These are phyloP conservation scores for Rhimphoctona megacephalus DNA, from an alignment of 2,888 invertebrate species.

Conservation along the genomic window DNA sequence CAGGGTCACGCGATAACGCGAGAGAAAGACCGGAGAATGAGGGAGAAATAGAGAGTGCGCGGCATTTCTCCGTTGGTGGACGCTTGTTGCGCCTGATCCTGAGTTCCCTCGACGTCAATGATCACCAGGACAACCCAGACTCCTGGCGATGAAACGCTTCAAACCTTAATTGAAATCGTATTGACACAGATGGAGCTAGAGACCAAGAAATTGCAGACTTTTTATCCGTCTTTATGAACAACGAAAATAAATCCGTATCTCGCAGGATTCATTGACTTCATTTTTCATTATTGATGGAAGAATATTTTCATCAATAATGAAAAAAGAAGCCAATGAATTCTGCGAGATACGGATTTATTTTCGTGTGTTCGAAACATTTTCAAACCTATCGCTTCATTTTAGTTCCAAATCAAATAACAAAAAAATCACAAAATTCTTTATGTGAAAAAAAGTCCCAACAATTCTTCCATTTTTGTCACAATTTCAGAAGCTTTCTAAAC, in stretches of 20 bases:
- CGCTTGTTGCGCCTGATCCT: constrained; percentile 54
- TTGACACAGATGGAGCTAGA: constrained; percentile 19
- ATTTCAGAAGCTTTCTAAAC: constrained; percentile 40
- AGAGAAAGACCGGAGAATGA: constrained; percentile 14
- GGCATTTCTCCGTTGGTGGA: constrained; percentile 32
- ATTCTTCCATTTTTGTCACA: neutral
- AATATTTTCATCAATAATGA: no score
- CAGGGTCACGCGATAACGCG: constrained; percentile 20
- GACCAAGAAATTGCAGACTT: constrained; percentile 17
- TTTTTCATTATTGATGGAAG: neutral
- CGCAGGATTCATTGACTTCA: neutral
- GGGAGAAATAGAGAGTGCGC: constrained; percentile 12
- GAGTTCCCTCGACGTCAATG: constrained; percentile 35
- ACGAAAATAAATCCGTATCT: neutral
- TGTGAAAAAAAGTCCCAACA: neutral
- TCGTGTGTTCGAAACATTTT: neutral
- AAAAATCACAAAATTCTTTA: neutral
- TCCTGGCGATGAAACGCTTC: constrained; percentile 37
- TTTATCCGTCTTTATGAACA: neutral
- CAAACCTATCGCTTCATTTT: neutral
- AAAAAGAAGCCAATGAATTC: no score
- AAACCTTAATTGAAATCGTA: constrained; percentile 49
- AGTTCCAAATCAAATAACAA: neutral
- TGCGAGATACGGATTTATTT: no score
- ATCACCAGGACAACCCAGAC: constrained; percentile 19